Evolutionary conservation across 2,113 vertebrate genomes (phyloP), one percentile per base, ranked within the genome.

Genomic region (Scopus umbretta): DNA sequence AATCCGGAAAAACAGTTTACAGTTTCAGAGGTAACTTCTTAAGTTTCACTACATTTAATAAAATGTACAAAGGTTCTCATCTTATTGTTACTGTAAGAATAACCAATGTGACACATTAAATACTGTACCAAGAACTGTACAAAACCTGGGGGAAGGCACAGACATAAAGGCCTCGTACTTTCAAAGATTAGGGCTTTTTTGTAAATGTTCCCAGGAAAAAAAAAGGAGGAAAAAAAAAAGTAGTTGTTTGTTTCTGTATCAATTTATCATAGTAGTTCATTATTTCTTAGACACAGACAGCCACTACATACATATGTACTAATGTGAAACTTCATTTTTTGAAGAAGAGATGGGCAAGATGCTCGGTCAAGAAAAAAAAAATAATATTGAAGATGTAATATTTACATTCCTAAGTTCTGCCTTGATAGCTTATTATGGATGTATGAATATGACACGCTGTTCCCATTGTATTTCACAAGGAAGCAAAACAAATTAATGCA

Each of bases 401-500:
- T 80, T 85, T 90, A 75, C 70, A 56, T 59, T 80, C 72, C 71
- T 59, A 43, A 93, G 80, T 83, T 94, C 62, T 84, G 32, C 59
- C 42, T 38, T 81, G 68, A 87, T 75, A 94, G 61, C 30, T 95
- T 78, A 67, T 59, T 88, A 67, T 11, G 67, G 61, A 36, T 76
- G 26, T 86, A 82, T 16, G 56, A 72, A 68, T 94, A 80, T 52
- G 49, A 94, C 52, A 80, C 21, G 21, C 80, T 82, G 85, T 92
- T 96, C 81, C 85, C 90, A 88, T 27, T 94, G 79, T 94, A 90
- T 72, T 96, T 95, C 58, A 90, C 47, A 70, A 96, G 85, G 92
- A 96, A 97, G 81, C 91, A 94, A 97, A 97, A 96, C 63, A 96
- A 95, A 86, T 70, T 84, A 90, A 82, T 65, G 71, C 76, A 88